Percentiles rank a stretch among this genome's conserved stretches.
Evolutionary conservation across 2,888 invertebrate genomes (phyloP).

Genomic region (Therioaphis trifolii): DNA sequence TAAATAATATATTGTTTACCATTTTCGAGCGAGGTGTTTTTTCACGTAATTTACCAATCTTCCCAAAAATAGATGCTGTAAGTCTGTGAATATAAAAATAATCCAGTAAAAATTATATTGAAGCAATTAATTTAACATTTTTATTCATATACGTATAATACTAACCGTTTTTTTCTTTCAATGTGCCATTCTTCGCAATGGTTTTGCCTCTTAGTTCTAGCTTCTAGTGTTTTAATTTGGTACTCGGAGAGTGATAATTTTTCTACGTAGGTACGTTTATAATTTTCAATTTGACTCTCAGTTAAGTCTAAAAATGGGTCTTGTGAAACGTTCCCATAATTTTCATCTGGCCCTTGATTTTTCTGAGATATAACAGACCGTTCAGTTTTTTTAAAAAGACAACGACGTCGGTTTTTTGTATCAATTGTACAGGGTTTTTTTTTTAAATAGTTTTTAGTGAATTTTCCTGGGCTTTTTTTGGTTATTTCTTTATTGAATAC

Average conservation of each 20-base stretch:
- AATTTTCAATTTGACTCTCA: constrained; percentile 19
- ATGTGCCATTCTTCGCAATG: constrained; percentile 9
- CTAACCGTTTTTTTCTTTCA: neutral
- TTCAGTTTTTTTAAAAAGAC: neutral
- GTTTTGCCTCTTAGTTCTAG: constrained; percentile 6
- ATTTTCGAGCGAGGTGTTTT: neutral
- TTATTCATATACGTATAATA: neutral
- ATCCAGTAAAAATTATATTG: too few species aligned
- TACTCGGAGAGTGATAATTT: neutral
- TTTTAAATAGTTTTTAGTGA: neutral
- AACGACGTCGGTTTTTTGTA: neutral
- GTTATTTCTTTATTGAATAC: too few species aligned
- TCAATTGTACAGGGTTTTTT: neutral
- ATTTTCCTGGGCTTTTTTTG: too few species aligned
- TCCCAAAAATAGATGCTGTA: neutral
- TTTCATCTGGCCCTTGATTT: neutral
- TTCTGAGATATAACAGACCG: too few species aligned
- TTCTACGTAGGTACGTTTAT: neutral
- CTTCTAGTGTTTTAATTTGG: neutral
- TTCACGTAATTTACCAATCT: neutral
- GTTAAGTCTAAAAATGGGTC: too few species aligned
- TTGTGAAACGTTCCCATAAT: too few species aligned
- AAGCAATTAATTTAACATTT: neutral
- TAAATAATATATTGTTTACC: constrained; percentile 4
- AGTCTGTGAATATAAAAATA: neutral